These are phyloP conservation scores for Drosophila lowei DNA, from an alignment of 1,140 invertebrate species.

Conservation along the genomic window DNA sequence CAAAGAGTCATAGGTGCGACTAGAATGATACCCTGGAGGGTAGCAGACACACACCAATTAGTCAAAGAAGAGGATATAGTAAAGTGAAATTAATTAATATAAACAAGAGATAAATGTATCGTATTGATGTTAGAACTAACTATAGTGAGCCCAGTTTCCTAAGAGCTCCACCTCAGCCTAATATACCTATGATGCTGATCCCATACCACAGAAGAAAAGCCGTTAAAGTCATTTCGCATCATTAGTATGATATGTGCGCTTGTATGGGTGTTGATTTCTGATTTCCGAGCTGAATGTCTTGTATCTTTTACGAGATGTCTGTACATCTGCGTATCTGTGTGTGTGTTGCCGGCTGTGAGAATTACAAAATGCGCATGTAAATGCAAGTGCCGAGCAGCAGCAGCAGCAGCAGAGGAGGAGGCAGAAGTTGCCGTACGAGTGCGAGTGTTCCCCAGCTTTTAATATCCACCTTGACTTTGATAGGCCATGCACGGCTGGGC, in stretches of 20 bases:
- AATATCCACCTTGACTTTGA: conserved; percentile 81
- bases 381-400: conserved; percentile 13
- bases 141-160: background rate
- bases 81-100: too few relatives aligned
- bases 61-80: too few relatives aligned
- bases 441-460: conserved; percentile 59
- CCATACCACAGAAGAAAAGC: conserved; percentile 37
- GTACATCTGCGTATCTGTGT: background rate
- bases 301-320: too few relatives aligned
- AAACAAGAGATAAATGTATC: too few relatives aligned
- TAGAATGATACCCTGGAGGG: conserved; percentile 24
- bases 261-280: conserved; percentile 73
- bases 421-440: conserved; percentile 34
- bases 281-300: conserved; percentile 10
- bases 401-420: background rate
- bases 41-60: background rate
- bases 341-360: conserved; percentile 59
- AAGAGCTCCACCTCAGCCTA: background rate
- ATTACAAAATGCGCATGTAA: conserved; percentile 66
- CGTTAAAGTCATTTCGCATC: conserved; percentile 82
- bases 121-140: background rate
- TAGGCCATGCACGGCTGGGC: conserved; percentile 62
- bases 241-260: conserved; percentile 77
- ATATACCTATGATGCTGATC: conserved; percentile 18
- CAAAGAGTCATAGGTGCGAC: background rate